Evolutionary conservation across 2,888 invertebrate species (phyloP).

Genomic region (Exocentrus adspersus): DNA sequence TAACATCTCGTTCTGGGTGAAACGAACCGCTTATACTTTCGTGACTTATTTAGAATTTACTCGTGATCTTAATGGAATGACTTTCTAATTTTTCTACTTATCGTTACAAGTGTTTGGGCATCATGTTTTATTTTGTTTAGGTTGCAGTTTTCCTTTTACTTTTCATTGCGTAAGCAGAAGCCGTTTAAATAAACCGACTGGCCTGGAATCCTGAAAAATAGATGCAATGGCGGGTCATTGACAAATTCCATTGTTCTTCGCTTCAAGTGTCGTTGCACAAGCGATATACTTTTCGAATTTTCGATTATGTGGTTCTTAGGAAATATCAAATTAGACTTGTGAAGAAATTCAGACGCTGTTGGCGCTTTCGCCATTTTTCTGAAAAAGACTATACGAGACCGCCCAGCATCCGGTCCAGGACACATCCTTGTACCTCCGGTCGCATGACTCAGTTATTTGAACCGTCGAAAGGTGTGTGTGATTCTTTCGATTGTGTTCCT

Average conservation of each 20-base stretch:
- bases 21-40: slow-evolving; percentile 39
- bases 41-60: slow-evolving; percentile 41
- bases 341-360: no score
- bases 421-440: slow-evolving; percentile 6
- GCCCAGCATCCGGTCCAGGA: not conserved
- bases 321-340: no score
- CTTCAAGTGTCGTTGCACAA: not conserved
- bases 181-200: not conserved
- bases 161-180: no score
- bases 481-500: slow-evolving; percentile 15
- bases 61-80: slow-evolving; percentile 37
- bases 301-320: not conserved
- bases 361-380: not conserved
- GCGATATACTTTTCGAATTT: not conserved
- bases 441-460: slow-evolving; percentile 15
- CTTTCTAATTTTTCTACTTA: slow-evolving; percentile 32
- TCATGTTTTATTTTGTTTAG: no score
- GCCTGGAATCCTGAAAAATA: not conserved
- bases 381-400: not conserved
- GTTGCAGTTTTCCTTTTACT: no score
- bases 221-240: not conserved
- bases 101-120: no score
- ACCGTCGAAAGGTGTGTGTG: not conserved
- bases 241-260: not conserved
- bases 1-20: slow-evolving; percentile 20